Conservation (phyloP, 2,113 vertebrate genomes). For the Forbesichthys papilliferus region DNA sequence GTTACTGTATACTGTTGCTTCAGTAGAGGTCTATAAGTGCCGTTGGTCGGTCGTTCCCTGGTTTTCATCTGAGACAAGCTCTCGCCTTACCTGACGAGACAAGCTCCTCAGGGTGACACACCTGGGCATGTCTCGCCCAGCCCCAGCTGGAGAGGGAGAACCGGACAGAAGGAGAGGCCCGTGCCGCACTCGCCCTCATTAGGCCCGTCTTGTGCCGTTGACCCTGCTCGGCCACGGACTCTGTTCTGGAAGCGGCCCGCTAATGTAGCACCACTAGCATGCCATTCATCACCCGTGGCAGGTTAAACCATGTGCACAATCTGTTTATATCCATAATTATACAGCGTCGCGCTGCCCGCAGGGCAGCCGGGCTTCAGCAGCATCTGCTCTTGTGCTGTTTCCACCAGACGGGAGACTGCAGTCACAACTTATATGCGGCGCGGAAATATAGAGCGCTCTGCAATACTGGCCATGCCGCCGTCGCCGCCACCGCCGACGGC, state of each 20-base stretch:
- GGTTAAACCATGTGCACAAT: conserved; percentile 68
- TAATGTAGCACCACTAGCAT: conserved; percentile 43
- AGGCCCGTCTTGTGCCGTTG: conserved; percentile 59
- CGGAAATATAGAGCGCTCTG: conserved; percentile 26
- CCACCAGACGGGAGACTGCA: conserved; percentile 18
- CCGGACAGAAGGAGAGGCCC: conserved; percentile 64
- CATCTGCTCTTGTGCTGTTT: conserved; percentile 54
- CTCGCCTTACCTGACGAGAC: too few relatives aligned
- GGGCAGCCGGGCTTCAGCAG: conserved; percentile 40
- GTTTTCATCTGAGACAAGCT: too few relatives aligned
- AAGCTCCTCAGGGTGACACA: too few relatives aligned
- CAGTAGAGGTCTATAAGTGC: too few relatives aligned
- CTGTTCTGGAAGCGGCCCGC: conserved; percentile 43
- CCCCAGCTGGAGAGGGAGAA: conserved; percentile 25
- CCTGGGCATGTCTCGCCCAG: background rate
- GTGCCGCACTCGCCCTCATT: conserved; percentile 46
- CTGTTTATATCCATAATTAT: conserved; percentile 76
- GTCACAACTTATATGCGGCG: conserved; percentile 23
- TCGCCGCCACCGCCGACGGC: background rate
- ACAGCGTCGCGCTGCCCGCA: conserved; percentile 41
- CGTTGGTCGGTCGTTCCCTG: too few relatives aligned
- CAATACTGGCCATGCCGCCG: conserved; percentile 18
- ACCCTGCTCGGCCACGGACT: conserved; percentile 50
- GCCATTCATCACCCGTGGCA: conserved; percentile 71
- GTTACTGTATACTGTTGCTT: too few relatives aligned